Evolutionary conservation across 2,888 invertebrate genomes (phyloP).

Genomic region (Escarpia spicata): DNA sequence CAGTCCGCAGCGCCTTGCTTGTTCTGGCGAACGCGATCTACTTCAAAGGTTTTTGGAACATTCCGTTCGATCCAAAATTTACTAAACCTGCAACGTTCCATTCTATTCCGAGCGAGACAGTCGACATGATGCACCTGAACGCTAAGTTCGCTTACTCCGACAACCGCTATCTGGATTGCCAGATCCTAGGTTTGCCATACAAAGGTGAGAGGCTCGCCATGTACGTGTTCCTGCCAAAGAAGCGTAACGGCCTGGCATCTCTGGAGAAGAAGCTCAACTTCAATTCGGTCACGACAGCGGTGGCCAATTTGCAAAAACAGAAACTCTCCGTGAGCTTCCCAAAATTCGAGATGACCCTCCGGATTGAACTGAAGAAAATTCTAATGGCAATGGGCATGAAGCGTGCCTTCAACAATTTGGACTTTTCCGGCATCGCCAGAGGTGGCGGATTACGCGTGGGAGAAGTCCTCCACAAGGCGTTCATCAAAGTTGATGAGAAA

Average conservation of each 20-base stretch:
- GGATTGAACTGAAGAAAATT: slow-evolving; percentile 43
- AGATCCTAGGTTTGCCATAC: slow-evolving; percentile 81
- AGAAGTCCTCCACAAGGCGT: slow-evolving; percentile 57
- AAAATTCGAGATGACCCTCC: slow-evolving; percentile 51
- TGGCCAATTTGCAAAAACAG: neutral
- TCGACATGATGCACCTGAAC: slow-evolving; percentile 75
- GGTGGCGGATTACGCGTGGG: slow-evolving; percentile 46
- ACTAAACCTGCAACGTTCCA: neutral
- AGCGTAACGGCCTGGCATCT: slow-evolving; percentile 44
- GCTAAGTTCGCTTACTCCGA: slow-evolving; percentile 71
- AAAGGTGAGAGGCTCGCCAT: slow-evolving; percentile 52
- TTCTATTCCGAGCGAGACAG: neutral
- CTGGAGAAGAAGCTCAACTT: slow-evolving; percentile 29
- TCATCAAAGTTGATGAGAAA: slow-evolving; percentile 61
- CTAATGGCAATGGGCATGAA: slow-evolving; percentile 52
- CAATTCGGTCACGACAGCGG: neutral
- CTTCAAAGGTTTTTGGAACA: slow-evolving; percentile 67
- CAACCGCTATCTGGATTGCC: slow-evolving; percentile 74
- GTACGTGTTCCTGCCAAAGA: slow-evolving; percentile 54
- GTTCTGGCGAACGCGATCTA: slow-evolving; percentile 67
- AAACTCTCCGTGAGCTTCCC: slow-evolving; percentile 45
- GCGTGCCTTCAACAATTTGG: slow-evolving; percentile 49
- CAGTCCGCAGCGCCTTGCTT: slow-evolving; percentile 55
- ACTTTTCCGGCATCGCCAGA: slow-evolving; percentile 55
- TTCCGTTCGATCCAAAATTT: slow-evolving; percentile 67